Conservation (phyloP, 2,888 invertebrate genomes). For the Chaetoderma sp. region DNA sequence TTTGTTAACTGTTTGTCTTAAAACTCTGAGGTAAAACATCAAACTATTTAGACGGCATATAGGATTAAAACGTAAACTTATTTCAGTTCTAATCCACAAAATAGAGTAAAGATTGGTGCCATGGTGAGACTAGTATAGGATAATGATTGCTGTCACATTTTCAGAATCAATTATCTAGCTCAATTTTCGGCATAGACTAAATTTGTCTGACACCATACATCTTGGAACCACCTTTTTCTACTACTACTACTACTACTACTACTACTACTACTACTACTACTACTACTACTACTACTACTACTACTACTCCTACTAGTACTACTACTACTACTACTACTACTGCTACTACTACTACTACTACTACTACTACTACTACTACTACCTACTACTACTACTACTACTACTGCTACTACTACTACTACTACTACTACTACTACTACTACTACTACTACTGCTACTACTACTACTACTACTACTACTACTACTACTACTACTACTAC, state of each 20-base stretch:
- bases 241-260: background rate
- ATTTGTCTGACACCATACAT: too few relatives aligned
- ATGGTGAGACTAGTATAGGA: too few relatives aligned
- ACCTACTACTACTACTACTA: background rate
- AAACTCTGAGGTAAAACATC: too few relatives aligned
- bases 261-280: background rate
- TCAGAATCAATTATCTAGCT: too few relatives aligned
- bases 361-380: slow-evolving; percentile 6
- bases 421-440: background rate
- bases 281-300: slow-evolving; percentile 8
- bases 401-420: background rate
- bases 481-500: background rate
- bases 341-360: background rate
- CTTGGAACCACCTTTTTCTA: background rate
- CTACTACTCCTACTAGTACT: too few relatives aligned
- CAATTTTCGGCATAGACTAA: too few relatives aligned
- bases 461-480: background rate
- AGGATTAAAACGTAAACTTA: too few relatives aligned
- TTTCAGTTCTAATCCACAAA: too few relatives aligned
- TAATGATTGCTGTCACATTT: too few relatives aligned
- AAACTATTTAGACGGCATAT: too few relatives aligned
- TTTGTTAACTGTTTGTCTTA: too few relatives aligned
- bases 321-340: background rate
- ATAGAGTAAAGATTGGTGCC: too few relatives aligned
- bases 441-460: background rate